A percentile compares a stretch with the other conserved stretches of the same genome.
Evolutionary conservation across 2,888 invertebrate species (phyloP).

Genomic region (Xylota segnis): DNA sequence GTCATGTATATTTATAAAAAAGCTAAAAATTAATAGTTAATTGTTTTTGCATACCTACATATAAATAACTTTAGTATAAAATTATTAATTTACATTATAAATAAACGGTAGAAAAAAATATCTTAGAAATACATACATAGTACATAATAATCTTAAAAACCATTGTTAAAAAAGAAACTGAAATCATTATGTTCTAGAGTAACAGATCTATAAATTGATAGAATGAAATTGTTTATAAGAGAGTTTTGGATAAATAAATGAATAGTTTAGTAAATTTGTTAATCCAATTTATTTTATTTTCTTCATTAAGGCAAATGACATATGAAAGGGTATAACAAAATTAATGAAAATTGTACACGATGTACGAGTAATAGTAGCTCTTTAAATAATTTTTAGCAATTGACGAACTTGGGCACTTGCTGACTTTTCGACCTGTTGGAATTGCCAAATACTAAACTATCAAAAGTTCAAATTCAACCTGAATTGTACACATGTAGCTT

Average conservation of each 20-base stretch:
- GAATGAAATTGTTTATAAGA: constrained; percentile 20
- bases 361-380: too few relatives aligned
- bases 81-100: background rate
- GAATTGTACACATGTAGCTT: too few relatives aligned
- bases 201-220: constrained; percentile 1
- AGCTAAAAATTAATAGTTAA: background rate
- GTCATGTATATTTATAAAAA: background rate
- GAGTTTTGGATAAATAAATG: constrained; percentile 37
- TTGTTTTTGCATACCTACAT: background rate
- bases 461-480: too few relatives aligned
- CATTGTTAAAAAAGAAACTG: background rate
- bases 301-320: too few relatives aligned
- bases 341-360: too few relatives aligned
- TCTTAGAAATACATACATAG: background rate
- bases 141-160: background rate
- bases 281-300: background rate
- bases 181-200: constrained; percentile 12
- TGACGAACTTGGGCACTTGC: too few relatives aligned
- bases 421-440: too few relatives aligned
- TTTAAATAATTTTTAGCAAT: too few relatives aligned
- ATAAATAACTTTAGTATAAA: background rate
- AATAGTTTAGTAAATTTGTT: constrained; percentile 36
- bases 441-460: too few relatives aligned
- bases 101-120: background rate
- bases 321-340: too few relatives aligned